phyloP scores from a whole-genome alignment of 2,113 vertebrate species.

The Ctenodactylus gundi region DNA sequence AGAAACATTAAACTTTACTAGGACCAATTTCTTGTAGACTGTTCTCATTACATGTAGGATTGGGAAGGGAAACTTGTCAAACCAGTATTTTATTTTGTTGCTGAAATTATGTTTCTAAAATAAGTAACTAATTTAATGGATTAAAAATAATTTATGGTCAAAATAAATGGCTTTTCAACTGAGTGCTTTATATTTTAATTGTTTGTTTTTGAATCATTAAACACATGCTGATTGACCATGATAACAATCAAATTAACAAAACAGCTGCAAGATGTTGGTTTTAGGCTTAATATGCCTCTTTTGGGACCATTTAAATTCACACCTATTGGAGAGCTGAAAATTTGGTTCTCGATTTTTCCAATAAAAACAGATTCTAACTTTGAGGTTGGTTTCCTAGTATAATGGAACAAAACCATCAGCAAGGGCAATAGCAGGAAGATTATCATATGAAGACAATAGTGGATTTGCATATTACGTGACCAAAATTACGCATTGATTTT shows the following conservation, averaged over 20 bases:
- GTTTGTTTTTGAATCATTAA: slow-evolving; percentile 57
- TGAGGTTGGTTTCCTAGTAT: not conserved
- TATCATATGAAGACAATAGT: not conserved
- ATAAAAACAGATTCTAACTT: slow-evolving; percentile 1
- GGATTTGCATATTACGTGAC: not conserved
- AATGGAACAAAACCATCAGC: not conserved
- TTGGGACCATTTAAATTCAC: slow-evolving; percentile 38
- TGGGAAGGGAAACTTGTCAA: not conserved
- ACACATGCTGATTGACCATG: slow-evolving; percentile 30
- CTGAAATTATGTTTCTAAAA: slow-evolving; percentile 23
- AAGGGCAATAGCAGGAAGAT: not conserved
- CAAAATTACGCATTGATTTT: not conserved
- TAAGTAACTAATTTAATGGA: not conserved
- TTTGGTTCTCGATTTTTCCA: slow-evolving; percentile 3
- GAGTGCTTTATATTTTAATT: slow-evolving; percentile 46
- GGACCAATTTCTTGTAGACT: not conserved
- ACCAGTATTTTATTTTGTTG: not conserved
- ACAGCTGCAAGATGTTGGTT: slow-evolving; percentile 30
- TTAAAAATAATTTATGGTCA: slow-evolving; percentile 3
- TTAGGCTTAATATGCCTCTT: slow-evolving; percentile 25
- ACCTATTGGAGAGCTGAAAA: not conserved
- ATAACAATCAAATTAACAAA: slow-evolving; percentile 47
- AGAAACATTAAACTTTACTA: not conserved
- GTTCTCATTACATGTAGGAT: not conserved
- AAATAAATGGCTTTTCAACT: slow-evolving; percentile 32